These are phyloP conservation scores for Passerculus sandwichensis DNA, from an alignment of 2,797 vertebrate genomes.

Conservation along the genomic window DNA sequence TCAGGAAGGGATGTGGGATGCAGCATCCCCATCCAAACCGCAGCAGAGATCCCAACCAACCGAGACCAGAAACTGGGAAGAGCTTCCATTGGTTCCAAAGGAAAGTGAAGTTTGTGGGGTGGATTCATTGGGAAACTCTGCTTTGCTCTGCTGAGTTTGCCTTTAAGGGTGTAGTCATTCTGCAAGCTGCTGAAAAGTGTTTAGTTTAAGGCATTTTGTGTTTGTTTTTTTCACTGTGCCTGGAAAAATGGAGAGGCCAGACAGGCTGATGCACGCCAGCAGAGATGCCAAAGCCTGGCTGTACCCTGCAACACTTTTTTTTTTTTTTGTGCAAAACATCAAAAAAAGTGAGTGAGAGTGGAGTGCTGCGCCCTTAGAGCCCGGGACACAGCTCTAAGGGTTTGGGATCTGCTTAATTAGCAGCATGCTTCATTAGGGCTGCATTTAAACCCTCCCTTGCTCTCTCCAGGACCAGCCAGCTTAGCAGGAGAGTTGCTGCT, in stretches of 20 bases:
- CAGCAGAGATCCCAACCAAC: rapidly evolving
- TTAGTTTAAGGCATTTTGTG: not conserved
- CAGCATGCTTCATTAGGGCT: not conserved
- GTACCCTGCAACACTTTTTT: not conserved
- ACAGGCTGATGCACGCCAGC: not conserved
- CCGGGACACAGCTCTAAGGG: not conserved
- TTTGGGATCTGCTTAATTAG: not conserved
- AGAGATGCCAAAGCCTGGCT: not conserved
- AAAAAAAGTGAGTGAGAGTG: not conserved
- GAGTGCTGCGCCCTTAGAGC: not conserved
- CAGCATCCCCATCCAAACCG: not conserved
- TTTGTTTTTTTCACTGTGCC: not conserved
- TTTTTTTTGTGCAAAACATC: not conserved
- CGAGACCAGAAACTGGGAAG: not conserved
- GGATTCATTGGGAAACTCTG: not conserved
- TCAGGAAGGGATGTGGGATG: not conserved
- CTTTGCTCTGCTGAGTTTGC: not conserved
- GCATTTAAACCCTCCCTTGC: not conserved
- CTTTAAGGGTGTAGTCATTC: not conserved
- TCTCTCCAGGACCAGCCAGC: not conserved
- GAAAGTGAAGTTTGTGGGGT: not conserved
- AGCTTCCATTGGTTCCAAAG: not conserved
- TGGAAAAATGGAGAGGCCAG: not conserved
- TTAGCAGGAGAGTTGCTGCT: not conserved
- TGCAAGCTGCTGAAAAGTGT: not conserved